Conservation (phyloP, 2,888 invertebrate genomes). For the Chrysomela aeneicollis region DNA sequence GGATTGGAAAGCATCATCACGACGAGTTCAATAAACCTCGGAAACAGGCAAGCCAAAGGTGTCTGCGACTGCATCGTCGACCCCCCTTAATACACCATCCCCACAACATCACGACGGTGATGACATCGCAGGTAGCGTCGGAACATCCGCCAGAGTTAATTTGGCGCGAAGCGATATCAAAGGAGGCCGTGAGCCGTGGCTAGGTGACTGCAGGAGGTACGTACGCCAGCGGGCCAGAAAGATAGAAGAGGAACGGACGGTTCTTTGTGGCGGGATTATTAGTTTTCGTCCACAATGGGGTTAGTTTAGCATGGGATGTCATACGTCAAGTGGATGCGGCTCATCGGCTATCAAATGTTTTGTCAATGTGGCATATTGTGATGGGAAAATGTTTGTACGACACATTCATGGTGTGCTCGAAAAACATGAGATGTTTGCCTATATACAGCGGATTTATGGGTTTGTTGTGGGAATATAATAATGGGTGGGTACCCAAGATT, state of each 20-base stretch:
- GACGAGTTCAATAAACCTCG: neutral
- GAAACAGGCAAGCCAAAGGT: neutral
- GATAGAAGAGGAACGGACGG: slow-evolving; percentile 3
- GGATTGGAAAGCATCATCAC: slow-evolving; percentile 10
- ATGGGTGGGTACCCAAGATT: neutral
- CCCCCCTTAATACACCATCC: neutral
- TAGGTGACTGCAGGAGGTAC: slow-evolving; percentile 27
- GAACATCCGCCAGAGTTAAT: slow-evolving; percentile 30
- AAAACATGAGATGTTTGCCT: neutral
- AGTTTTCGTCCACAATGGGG: slow-evolving; percentile 47
- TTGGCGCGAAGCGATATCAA: slow-evolving; percentile 34
- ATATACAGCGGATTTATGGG: neutral
- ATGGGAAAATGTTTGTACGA: slow-evolving; percentile 34
- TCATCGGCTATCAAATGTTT: slow-evolving; percentile 28
- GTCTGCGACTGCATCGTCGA: too few species aligned
- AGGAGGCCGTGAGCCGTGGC: slow-evolving; percentile 32
- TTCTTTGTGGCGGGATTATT: slow-evolving; percentile 50
- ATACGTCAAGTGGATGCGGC: slow-evolving; percentile 47
- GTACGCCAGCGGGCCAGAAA: neutral
- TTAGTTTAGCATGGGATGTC: slow-evolving; percentile 49
- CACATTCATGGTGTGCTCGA: slow-evolving; percentile 5
- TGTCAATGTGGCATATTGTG: slow-evolving; percentile 44
- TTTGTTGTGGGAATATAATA: neutral
- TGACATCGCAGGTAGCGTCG: slow-evolving; percentile 18
- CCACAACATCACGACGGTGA: neutral